Evolutionary conservation across 2,888 invertebrate species (phyloP).

Genomic region (Metopia argyrocephala): DNA sequence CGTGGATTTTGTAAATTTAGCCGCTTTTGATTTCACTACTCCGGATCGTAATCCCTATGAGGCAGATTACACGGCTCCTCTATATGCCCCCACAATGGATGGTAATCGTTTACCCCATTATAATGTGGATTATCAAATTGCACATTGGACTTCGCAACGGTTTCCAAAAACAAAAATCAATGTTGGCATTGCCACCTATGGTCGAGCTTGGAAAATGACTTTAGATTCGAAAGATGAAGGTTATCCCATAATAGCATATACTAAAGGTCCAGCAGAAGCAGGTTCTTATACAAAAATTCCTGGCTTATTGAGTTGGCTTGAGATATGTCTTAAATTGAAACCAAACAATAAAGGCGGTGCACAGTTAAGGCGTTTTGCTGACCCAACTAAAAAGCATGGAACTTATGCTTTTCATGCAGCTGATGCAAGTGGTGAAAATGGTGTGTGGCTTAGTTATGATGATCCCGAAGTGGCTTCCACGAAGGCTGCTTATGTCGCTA

Average conservation of each 20-base stretch:
- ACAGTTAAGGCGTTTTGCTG: slow-evolving; percentile 82
- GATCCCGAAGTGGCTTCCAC: slow-evolving; percentile 89
- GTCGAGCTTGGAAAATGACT: slow-evolving; percentile 88
- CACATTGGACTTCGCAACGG: slow-evolving; percentile 81
- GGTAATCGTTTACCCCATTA: slow-evolving; percentile 82
- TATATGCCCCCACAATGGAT: slow-evolving; percentile 84
- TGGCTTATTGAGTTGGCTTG: slow-evolving; percentile 87
- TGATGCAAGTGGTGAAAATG: slow-evolving; percentile 82
- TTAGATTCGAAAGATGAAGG: slow-evolving; percentile 86
- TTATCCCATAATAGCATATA: slow-evolving; percentile 83
- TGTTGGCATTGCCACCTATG: slow-evolving; percentile 85
- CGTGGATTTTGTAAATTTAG: slow-evolving; percentile 88
- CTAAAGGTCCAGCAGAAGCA: slow-evolving; percentile 85
- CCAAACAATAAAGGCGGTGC: slow-evolving; percentile 81
- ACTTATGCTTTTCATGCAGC: slow-evolving; percentile 87
- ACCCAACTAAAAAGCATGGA: slow-evolving; percentile 88
- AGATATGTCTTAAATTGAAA: slow-evolving; percentile 86
- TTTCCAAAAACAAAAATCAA: slow-evolving; percentile 85
- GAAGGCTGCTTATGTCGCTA: slow-evolving; percentile 86
- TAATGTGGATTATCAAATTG: slow-evolving; percentile 84
- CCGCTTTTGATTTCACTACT: slow-evolving; percentile 88
- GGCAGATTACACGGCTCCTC: slow-evolving; percentile 87
- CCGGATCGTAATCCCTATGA: slow-evolving; percentile 87
- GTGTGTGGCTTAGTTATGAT: slow-evolving; percentile 90
- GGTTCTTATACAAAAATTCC: slow-evolving; percentile 85